A percentile compares a stretch with the other conserved stretches of the same genome.
These are phyloP conservation scores for Percopsis transmontana DNA, from an alignment of 2,113 vertebrate species.

Conservation along the genomic window DNA sequence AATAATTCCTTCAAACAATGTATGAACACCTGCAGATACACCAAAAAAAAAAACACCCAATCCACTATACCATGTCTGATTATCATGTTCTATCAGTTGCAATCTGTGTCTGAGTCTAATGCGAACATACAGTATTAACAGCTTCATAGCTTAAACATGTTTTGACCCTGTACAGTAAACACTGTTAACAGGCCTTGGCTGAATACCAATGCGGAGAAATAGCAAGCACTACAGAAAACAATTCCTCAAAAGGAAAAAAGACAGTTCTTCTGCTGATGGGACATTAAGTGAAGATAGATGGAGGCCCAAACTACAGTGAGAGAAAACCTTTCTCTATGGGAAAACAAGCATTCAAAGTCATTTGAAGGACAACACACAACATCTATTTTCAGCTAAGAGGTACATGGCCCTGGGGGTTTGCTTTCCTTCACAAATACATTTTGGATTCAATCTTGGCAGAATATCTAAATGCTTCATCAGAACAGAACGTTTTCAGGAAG, in stretches of 20 bases:
- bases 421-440: conserved; percentile 21
- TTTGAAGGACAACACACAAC: conserved; percentile 33
- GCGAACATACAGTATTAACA: too few species aligned
- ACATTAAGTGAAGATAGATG: conserved; percentile 31
- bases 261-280: conserved; percentile 14
- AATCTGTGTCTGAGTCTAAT: too few species aligned
- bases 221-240: conserved; percentile 29
- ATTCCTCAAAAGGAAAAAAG: conserved; percentile 58
- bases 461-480: conserved; percentile 20
- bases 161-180: conserved; percentile 35
- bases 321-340: conserved; percentile 15
- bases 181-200: conserved; percentile 42
- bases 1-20: too few species aligned
- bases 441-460: conserved; percentile 28
- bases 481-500: conserved; percentile 44
- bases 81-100: too few species aligned
- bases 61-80: not conserved
- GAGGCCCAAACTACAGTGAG: conserved; percentile 17
- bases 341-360: conserved; percentile 26
- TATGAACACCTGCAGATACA: not conserved
- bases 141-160: conserved; percentile 54
- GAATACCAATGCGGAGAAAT: conserved; percentile 22
- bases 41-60: too few species aligned
- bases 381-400: not conserved
- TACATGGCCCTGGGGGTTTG: not conserved